phyloP scores from a whole-genome alignment of 92 coral and sea anemone genomes.

The Epizoanthus scotinus region DNA sequence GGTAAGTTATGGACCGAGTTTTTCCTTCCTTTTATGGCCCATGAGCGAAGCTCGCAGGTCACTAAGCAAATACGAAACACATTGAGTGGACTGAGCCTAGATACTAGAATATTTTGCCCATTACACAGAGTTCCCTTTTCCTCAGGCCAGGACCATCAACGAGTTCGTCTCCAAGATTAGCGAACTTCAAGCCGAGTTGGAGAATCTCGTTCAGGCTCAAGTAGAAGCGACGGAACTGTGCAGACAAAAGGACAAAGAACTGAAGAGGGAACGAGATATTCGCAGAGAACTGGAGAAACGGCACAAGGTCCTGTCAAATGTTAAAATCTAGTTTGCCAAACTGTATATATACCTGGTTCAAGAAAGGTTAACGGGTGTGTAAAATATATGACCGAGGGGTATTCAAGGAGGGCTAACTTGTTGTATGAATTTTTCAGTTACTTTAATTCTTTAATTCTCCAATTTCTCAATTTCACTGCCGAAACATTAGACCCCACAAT shows the following conservation, averaged over 20 bases:
- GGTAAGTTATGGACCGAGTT: no score
- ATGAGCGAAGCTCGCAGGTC: no score
- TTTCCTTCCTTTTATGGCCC: no score
- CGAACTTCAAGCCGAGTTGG: slow-evolving; percentile 82
- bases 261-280: slow-evolving; percentile 62
- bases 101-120: background rate
- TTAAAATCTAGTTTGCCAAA: background rate
- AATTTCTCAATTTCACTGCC: no score
- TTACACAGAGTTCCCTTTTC: background rate
- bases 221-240: slow-evolving; percentile 25
- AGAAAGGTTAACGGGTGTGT: no score
- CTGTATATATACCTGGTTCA: no score
- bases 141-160: slow-evolving; percentile 83
- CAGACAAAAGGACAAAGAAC: slow-evolving; percentile 85
- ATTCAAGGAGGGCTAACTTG: no score
- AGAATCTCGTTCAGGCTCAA: slow-evolving; percentile 79
- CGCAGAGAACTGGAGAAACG: slow-evolving; percentile 83
- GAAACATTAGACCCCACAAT: no score
- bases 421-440: no score
- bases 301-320: slow-evolving; percentile 51
- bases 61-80: background rate
- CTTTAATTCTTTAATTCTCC: no score
- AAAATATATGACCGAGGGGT: no score
- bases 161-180: slow-evolving; percentile 88
- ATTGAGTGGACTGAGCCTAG: background rate